A percentile compares a stretch with the other conserved stretches of the same genome.
These are phyloP conservation scores for Heliangelus exortis DNA, from an alignment of 2,797 vertebrate genomes.

Conservation along the genomic window DNA sequence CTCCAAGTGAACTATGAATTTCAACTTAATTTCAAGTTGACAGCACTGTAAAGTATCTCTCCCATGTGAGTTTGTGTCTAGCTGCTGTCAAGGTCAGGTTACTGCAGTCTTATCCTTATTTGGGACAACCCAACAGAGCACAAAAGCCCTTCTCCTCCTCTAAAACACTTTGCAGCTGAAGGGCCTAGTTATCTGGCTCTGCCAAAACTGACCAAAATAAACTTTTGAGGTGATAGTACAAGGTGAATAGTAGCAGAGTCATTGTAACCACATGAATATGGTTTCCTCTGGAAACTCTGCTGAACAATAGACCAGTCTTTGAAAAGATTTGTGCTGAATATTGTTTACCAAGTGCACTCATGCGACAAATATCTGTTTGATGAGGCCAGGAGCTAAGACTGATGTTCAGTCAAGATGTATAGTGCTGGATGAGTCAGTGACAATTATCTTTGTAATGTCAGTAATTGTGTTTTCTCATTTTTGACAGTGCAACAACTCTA, in stretches of 20 bases:
- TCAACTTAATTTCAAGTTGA: background rate
- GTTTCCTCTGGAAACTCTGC: slow-evolving; percentile 52
- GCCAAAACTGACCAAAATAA: slow-evolving; percentile 39
- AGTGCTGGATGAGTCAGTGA: background rate
- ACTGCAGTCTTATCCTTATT: background rate
- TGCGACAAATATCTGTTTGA: background rate
- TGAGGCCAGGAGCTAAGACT: background rate
- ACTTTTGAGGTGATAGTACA: background rate
- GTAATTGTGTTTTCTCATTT: background rate
- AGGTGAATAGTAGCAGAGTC: background rate
- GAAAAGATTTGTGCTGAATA: background rate
- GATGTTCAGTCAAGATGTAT: background rate
- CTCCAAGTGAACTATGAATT: background rate
- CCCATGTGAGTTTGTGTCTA: background rate
- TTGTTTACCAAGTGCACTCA: background rate
- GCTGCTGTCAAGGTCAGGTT: background rate
- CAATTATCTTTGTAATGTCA: background rate
- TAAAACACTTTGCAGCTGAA: slow-evolving; percentile 26
- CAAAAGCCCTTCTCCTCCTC: background rate
- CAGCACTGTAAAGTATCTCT: background rate
- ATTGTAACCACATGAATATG: slow-evolving; percentile 22
- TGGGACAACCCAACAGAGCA: background rate
- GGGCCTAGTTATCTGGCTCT: background rate
- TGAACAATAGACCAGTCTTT: slow-evolving; percentile 37
- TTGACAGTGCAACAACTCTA: background rate